phyloP scores from a whole-genome alignment of 2,888 invertebrate species.

The Drosophila anomelani region DNA sequence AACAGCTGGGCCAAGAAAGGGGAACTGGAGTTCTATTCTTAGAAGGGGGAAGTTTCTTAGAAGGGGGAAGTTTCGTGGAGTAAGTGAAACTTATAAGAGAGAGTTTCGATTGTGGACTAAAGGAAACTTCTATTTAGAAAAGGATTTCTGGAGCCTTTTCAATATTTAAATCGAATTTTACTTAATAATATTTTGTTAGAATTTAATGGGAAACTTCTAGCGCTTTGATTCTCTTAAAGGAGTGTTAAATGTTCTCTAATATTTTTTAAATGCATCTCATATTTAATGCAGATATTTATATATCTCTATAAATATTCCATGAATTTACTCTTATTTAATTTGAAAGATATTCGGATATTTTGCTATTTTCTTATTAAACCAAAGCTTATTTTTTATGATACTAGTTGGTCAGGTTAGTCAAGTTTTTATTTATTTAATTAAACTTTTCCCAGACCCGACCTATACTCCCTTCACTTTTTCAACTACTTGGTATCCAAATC shows the following conservation, averaged over 20 bases:
- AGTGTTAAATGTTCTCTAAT: too few relatives aligned
- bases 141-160: not conserved
- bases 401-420: not conserved
- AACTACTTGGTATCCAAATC: constrained; percentile 19
- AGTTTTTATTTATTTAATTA: not conserved
- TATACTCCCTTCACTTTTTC: constrained; percentile 17
- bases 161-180: not conserved
- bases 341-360: rapidly evolving
- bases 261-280: not conserved
- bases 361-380: not conserved
- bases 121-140: not conserved
- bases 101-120: not conserved
- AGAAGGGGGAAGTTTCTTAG: not conserved
- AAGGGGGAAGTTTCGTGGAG: too few relatives aligned
- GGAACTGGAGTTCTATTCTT: not conserved
- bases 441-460: not conserved
- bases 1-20: constrained; percentile 46
- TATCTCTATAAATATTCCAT: too few relatives aligned
- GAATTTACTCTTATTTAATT: not conserved
- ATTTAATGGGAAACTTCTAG: too few relatives aligned
- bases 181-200: not conserved
- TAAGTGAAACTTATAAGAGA: not conserved
- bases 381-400: not conserved
- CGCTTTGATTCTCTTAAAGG: too few relatives aligned
- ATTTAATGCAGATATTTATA: not conserved